phyloP scores from a whole-genome alignment of 2,113 vertebrate genomes.

The Aegithalos caudatus region DNA sequence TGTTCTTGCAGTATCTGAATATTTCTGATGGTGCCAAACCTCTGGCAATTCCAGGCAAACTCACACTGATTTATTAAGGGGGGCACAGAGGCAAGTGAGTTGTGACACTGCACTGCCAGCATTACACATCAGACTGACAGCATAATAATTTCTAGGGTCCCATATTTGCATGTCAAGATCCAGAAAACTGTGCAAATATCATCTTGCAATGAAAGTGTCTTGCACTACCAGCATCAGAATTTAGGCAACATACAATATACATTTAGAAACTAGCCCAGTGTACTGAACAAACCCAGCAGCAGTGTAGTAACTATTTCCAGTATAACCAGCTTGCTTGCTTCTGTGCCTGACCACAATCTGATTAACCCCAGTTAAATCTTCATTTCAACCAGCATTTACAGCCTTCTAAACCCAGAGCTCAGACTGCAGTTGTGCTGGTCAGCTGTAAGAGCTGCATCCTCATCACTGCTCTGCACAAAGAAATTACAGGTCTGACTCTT shows the following conservation, averaged over 20 bases:
- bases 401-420: not conserved
- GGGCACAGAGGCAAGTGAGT: not conserved
- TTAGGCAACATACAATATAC: not conserved
- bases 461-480: not conserved
- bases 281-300: not conserved
- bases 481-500: constrained; percentile 10
- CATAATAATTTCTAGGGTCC: not conserved
- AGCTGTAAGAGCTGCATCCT: not conserved
- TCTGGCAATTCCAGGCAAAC: not conserved
- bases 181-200: not conserved
- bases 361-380: not conserved
- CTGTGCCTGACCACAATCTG: not conserved
- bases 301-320: not conserved
- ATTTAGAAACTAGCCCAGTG: not conserved
- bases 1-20: not conserved
- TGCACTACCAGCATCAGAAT: not conserved
- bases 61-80: not conserved
- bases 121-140: not conserved
- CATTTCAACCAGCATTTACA: not conserved
- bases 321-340: not conserved
- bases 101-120: not conserved
- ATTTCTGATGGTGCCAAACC: not conserved
- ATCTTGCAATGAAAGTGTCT: not conserved
- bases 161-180: not conserved
- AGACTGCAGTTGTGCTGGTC: not conserved